Conservation (phyloP, 2,888 invertebrate genomes). For the Anarsia innoxiella region DNA sequence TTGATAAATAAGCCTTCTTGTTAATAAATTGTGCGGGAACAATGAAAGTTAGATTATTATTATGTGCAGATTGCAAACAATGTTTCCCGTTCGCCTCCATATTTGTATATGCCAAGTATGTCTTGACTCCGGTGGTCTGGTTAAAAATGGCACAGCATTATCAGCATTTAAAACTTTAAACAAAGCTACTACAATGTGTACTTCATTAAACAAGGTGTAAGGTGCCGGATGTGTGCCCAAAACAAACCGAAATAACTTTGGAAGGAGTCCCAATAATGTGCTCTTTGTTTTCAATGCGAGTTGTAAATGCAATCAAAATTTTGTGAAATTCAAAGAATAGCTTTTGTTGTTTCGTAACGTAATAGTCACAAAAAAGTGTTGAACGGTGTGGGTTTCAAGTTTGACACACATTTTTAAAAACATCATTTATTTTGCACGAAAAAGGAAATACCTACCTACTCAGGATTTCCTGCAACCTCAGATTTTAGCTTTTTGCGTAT, state of each 20-base stretch:
- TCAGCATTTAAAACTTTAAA: slow-evolving; percentile 17
- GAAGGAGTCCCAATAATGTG: slow-evolving; percentile 36
- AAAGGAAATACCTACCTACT: too few species aligned
- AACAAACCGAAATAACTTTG: slow-evolving; percentile 51
- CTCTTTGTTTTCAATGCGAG: slow-evolving; percentile 36
- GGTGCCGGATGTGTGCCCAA: slow-evolving; percentile 53
- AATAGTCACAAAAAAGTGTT: too few species aligned
- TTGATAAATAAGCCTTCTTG: slow-evolving; percentile 9
- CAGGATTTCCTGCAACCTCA: too few species aligned
- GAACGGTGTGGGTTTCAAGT: too few species aligned
- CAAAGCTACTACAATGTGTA: slow-evolving; percentile 40
- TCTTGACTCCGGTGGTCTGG: slow-evolving; percentile 11
- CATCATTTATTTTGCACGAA: too few species aligned
- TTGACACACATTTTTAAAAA: too few species aligned
- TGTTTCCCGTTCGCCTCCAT: neutral
- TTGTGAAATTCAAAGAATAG: slow-evolving; percentile 5
- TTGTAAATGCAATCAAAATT: slow-evolving; percentile 19
- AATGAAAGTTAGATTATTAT: slow-evolving; percentile 4
- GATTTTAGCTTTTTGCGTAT: too few species aligned
- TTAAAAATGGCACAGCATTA: slow-evolving; percentile 12
- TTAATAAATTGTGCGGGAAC: slow-evolving; percentile 8
- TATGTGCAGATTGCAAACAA: neutral
- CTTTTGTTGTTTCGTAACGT: slow-evolving; percentile 3
- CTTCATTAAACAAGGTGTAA: slow-evolving; percentile 42
- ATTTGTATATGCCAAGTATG: too few species aligned